These are phyloP conservation scores for Arctia plantaginis DNA, from an alignment of 2,888 invertebrate genomes.

Conservation along the genomic window DNA sequence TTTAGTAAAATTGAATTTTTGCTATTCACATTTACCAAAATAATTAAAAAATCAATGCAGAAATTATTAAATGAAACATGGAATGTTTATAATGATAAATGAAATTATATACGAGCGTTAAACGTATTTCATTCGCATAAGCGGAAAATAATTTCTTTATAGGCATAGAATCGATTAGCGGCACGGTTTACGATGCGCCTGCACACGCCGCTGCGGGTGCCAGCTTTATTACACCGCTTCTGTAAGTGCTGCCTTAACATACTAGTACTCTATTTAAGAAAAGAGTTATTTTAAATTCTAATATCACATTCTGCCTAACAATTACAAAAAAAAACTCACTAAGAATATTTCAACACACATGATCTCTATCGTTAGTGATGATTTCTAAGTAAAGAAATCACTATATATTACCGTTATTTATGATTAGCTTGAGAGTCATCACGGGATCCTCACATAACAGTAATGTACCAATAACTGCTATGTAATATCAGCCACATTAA, in stretches of 20 bases:
- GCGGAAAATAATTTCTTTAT: constrained; percentile 69
- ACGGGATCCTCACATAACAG: too few species aligned
- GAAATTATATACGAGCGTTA: constrained; percentile 52
- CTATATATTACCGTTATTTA: constrained; percentile 19
- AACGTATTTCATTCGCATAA: constrained; percentile 56
- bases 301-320: neutral
- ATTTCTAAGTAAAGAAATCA: constrained; percentile 30
- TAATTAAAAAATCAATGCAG: constrained; percentile 22
- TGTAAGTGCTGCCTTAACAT: constrained; percentile 31
- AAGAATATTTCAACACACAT: too few species aligned
- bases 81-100: constrained; percentile 47
- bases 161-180: constrained; percentile 69
- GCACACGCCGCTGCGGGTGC: constrained; percentile 44
- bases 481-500: neutral
- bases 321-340: too few species aligned
- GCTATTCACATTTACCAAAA: constrained; percentile 8
- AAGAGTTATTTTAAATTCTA: constrained; percentile 1
- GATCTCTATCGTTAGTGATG: too few species aligned
- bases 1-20: neutral
- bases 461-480: constrained; percentile 19
- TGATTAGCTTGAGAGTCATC: too few species aligned
- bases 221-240: constrained; percentile 45
- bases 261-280: constrained; percentile 22
- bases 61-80: constrained; percentile 32
- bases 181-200: constrained; percentile 62